phyloP scores from a whole-genome alignment of 2,113 vertebrate genomes.

The Daphoenositta chrysoptera region DNA sequence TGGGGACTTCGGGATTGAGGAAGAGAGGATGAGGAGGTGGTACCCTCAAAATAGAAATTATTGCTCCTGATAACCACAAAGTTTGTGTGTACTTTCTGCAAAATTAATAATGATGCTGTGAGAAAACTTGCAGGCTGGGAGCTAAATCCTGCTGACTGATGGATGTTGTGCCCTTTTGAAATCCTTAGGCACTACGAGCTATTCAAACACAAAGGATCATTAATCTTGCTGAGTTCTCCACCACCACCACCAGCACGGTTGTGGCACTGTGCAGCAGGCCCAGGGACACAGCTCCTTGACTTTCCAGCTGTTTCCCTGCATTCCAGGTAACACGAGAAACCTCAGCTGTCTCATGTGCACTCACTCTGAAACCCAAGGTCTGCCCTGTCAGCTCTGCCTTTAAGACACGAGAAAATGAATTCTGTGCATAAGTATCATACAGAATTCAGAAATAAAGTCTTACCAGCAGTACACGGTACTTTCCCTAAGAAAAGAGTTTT shows the following conservation, averaged over 20 bases:
- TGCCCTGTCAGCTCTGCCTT: background rate
- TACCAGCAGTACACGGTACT: background rate
- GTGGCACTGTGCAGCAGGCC: background rate
- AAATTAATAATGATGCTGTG: background rate
- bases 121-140: background rate
- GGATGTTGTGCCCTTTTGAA: background rate
- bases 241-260: background rate
- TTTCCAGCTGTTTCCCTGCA: background rate
- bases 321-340: background rate
- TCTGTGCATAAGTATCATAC: background rate
- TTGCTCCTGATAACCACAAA: background rate
- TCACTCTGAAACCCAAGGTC: background rate
- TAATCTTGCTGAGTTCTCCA: background rate
- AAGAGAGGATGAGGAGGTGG: background rate
- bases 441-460: background rate
- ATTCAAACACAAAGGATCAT: background rate
- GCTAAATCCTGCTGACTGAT: background rate
- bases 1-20: constrained; percentile 19
- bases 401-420: background rate
- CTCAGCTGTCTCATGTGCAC: background rate
- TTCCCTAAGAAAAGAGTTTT: background rate
- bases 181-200: background rate
- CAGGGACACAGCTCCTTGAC: background rate
- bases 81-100: background rate
- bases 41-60: background rate